Evolutionary conservation across 2,797 vertebrate genomes (phyloP).

Genomic region (Podarcis lilfordi): DNA sequence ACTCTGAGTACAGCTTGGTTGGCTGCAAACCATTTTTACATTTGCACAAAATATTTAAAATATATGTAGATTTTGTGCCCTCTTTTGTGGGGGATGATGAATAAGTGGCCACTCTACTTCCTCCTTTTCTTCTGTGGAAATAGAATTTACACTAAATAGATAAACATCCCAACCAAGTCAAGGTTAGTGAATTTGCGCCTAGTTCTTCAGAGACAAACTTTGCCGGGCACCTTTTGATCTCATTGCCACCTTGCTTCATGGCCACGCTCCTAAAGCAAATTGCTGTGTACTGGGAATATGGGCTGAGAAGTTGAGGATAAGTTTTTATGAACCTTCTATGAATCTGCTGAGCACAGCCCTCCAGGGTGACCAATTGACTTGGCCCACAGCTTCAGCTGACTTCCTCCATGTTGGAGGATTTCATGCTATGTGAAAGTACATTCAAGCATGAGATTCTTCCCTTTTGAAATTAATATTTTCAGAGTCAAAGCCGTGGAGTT

Average conservation of each 20-base stretch:
- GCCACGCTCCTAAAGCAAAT: background rate
- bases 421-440: background rate
- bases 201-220: background rate
- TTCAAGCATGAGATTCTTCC: constrained; percentile 1
- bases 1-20: too few species aligned
- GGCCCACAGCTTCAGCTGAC: background rate
- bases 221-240: background rate
- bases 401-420: background rate
- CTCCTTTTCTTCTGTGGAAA: background rate
- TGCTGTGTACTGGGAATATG: background rate
- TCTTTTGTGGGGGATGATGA: too few species aligned
- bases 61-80: too few species aligned
- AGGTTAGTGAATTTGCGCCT: background rate
- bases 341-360: background rate
- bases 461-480: constrained; percentile 59
- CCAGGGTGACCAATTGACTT: background rate
- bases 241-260: background rate
- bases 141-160: background rate
- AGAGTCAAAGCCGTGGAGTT: constrained; percentile 57
- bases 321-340: background rate
- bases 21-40: too few species aligned
- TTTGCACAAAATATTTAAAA: too few species aligned
- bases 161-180: background rate
- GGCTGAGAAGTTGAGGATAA: too few species aligned
- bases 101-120: background rate